Percentiles rank a stretch among this genome's conserved stretches.
Evolutionary conservation across 2,888 invertebrate genomes (phyloP).

Genomic region (Ellobium chinense): DNA sequence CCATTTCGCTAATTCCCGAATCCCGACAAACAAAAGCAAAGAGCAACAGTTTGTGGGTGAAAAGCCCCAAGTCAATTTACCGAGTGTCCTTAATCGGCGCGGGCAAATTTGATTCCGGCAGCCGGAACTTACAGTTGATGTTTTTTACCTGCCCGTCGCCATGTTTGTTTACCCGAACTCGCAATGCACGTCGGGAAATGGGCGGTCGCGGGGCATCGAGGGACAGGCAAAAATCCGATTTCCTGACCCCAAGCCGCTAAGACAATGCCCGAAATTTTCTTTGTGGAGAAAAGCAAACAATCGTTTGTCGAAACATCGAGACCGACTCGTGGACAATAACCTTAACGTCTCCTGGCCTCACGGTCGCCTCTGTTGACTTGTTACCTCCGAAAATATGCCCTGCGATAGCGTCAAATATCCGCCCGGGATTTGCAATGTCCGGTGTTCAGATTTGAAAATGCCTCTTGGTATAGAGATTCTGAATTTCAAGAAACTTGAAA

Average conservation of each 20-base stretch:
- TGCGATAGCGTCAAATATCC: conserved; percentile 24
- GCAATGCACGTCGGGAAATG: conserved; percentile 1
- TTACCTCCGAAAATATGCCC: conserved; percentile 17
- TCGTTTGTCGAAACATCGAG: neutral
- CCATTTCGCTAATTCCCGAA: conserved; percentile 28
- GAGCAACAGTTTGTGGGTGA: conserved; percentile 10
- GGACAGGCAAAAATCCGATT: conserved; percentile 40
- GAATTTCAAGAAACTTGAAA: conserved; percentile 20
- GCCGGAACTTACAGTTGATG: conserved; percentile 23
- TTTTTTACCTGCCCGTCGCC: conserved; percentile 2
- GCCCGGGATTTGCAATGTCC: conserved; percentile 12
- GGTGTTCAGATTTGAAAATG: neutral
- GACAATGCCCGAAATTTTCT: conserved; percentile 32
- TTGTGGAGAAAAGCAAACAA: conserved; percentile 14
- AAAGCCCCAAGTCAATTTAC: conserved; percentile 34
- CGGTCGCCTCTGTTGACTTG: conserved; percentile 13
- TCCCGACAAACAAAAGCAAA: conserved; percentile 13
- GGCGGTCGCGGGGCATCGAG: neutral
- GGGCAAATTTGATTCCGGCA: conserved; percentile 34
- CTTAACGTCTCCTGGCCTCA: conserved; percentile 1
- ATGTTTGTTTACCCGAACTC: conserved; percentile 22
- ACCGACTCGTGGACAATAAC: neutral
- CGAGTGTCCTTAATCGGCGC: conserved; percentile 26
- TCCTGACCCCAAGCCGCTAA: conserved; percentile 30
- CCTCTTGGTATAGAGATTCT: neutral